A percentile compares a stretch with the other conserved stretches of the same genome.
Evolutionary conservation across 2,797 vertebrate species (phyloP).

Genomic region (Hephaestus fuliginosus): DNA sequence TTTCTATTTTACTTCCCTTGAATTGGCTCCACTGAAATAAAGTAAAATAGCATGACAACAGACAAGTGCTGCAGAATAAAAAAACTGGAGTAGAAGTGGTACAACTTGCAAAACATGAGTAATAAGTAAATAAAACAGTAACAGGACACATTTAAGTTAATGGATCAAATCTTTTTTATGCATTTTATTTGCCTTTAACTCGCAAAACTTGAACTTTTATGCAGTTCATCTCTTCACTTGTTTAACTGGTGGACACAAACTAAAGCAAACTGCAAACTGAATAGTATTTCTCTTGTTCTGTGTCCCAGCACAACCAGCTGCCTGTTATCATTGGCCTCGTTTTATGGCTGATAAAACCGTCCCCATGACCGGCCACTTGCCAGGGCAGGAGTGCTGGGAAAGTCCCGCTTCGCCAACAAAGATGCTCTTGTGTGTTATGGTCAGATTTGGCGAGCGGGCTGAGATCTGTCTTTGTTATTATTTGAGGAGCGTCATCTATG

Average conservation of each 20-base stretch:
- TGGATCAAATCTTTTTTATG: too few species aligned
- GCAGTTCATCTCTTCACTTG: too few species aligned
- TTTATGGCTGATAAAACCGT: constrained; percentile 11
- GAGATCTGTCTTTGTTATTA: neutral
- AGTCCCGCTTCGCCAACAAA: constrained; percentile 50
- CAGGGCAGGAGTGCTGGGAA: constrained; percentile 31
- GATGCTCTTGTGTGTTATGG: constrained; percentile 50
- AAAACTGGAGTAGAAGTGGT: neutral
- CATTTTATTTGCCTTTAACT: too few species aligned
- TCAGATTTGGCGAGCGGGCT: constrained; percentile 5
- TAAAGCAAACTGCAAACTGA: neutral
- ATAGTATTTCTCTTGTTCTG: constrained; percentile 18
- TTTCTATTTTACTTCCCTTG: too few species aligned
- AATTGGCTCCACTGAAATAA: neutral
- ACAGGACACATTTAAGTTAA: too few species aligned
- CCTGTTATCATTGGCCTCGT: constrained; percentile 27
- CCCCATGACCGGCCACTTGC: constrained; percentile 42
- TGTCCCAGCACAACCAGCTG: constrained; percentile 15
- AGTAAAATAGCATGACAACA: neutral
- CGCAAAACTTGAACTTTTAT: too few species aligned
- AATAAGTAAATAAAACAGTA: too few species aligned
- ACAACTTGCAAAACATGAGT: too few species aligned
- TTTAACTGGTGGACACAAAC: neutral
- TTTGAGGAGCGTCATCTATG: constrained; percentile 20
- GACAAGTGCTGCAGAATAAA: neutral